phyloP scores from a whole-genome alignment of 2,113 vertebrate genomes.

The Chinchilla lanigera region DNA sequence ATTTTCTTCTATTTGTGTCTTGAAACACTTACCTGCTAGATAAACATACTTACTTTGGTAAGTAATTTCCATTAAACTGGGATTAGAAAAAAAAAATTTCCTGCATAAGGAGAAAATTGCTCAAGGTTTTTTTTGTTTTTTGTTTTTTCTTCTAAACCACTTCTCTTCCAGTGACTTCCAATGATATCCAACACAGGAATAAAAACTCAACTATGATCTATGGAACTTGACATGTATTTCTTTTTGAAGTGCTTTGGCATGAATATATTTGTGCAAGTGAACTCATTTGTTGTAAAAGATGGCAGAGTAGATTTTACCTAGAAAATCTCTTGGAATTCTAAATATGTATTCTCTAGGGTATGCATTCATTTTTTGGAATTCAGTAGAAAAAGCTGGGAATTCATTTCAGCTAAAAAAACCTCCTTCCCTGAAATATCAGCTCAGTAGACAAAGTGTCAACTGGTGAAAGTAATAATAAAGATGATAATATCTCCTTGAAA shows the following conservation, averaged over 20 bases:
- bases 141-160: no score
- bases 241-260: slow-evolving; percentile 66
- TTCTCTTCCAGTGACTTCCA: slow-evolving; percentile 65
- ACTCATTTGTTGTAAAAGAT: slow-evolving; percentile 74
- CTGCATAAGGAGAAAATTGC: not conserved
- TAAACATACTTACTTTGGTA: slow-evolving; percentile 40
- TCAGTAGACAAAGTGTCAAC: slow-evolving; percentile 68
- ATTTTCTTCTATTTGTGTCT: slow-evolving; percentile 9
- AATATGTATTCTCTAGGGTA: slow-evolving; percentile 33
- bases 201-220: slow-evolving; percentile 63
- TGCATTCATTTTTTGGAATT: slow-evolving; percentile 62
- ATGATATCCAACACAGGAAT: slow-evolving; percentile 35
- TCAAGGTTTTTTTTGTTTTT: slow-evolving; percentile 21
- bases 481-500: slow-evolving; percentile 67
- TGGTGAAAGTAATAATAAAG: slow-evolving; percentile 72
- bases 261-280: slow-evolving; percentile 62
- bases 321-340: slow-evolving; percentile 68
- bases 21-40: slow-evolving; percentile 18
- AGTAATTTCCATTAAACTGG: slow-evolving; percentile 65
- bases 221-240: slow-evolving; percentile 30
- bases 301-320: slow-evolving; percentile 64
- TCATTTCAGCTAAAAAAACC: slow-evolving; percentile 63
- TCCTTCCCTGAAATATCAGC: slow-evolving; percentile 57
- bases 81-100: slow-evolving; percentile 11
- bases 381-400: slow-evolving; percentile 66